Conservation (phyloP, 2,888 invertebrate species). For the Synergus gifuensis region DNA sequence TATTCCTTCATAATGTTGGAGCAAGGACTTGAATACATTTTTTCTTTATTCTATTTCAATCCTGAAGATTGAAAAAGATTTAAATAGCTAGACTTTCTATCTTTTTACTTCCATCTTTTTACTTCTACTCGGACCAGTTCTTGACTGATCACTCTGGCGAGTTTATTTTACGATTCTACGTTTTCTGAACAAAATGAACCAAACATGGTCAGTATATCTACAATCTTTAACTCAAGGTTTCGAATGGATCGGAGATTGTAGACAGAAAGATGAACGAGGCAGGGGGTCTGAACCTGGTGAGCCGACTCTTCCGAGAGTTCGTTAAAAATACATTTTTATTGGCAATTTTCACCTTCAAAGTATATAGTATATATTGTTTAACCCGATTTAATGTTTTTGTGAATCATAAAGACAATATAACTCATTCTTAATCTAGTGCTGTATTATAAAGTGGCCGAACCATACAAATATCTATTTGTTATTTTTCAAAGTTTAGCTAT, state of each 20-base stretch:
- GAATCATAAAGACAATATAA: neutral
- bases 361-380: neutral
- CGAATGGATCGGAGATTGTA: constrained; percentile 29
- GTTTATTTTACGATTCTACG: constrained; percentile 6
- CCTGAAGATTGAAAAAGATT: too few species aligned
- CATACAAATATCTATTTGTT: too few species aligned
- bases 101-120: too few species aligned
- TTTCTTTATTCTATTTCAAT: too few species aligned
- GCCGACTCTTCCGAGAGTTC: neutral
- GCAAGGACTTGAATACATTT: too few species aligned
- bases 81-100: too few species aligned
- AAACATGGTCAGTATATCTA: constrained; percentile 17
- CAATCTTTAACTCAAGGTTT: constrained; percentile 10
- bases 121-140: too few species aligned
- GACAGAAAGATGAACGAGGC: constrained; percentile 33
- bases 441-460: neutral
- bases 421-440: neutral
- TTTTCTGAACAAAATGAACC: constrained; percentile 10
- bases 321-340: neutral
- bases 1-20: too few species aligned
- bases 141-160: constrained; percentile 14
- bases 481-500: too few species aligned
- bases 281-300: constrained; percentile 18
- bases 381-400: neutral
- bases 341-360: neutral